Conservation (phyloP, 2,797 vertebrate genomes). For the Gambusia yucatana region DNA sequence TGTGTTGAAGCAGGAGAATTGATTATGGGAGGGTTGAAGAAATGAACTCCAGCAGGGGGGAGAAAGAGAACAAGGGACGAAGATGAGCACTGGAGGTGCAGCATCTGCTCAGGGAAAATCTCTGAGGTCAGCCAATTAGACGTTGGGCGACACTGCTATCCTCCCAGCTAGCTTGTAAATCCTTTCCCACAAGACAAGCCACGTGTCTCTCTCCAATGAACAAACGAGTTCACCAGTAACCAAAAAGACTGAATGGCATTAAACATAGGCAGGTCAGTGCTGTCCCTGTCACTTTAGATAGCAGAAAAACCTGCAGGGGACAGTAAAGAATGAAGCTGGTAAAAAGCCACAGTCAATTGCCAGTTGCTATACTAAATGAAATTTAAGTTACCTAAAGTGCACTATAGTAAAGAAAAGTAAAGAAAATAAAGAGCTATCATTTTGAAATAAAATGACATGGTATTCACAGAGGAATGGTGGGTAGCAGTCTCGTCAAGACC, state of each 20-base stretch:
- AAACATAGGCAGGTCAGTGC: conserved; percentile 10
- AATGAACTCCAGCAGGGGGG: conserved; percentile 37
- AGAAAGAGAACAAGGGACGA: conserved; percentile 16
- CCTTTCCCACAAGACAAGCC: conserved; percentile 55
- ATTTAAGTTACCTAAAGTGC: neutral
- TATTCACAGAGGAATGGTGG: neutral
- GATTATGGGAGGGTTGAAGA: conserved; percentile 66
- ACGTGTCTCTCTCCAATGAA: conserved; percentile 56
- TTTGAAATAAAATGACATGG: neutral
- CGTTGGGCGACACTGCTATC: conserved; percentile 58
- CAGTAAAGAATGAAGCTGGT: neutral
- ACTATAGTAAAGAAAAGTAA: neutral
- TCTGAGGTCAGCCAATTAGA: conserved; percentile 76
- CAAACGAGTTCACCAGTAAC: conserved; percentile 24
- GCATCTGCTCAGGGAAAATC: conserved; percentile 57
- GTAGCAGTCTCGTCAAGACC: neutral
- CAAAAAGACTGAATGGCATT: neutral
- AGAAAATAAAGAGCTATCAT: neutral
- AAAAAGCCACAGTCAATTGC: neutral
- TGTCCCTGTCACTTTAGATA: neutral
- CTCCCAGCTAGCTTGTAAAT: conserved; percentile 63
- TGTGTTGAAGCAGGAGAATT: conserved; percentile 64
- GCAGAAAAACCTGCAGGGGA: neutral
- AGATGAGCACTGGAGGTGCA: conserved; percentile 46
- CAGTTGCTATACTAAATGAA: neutral